Base-by-base conservation (phyloP, 2,797 vertebrate species). In the Eleutherodactylus coqui region DNA sequence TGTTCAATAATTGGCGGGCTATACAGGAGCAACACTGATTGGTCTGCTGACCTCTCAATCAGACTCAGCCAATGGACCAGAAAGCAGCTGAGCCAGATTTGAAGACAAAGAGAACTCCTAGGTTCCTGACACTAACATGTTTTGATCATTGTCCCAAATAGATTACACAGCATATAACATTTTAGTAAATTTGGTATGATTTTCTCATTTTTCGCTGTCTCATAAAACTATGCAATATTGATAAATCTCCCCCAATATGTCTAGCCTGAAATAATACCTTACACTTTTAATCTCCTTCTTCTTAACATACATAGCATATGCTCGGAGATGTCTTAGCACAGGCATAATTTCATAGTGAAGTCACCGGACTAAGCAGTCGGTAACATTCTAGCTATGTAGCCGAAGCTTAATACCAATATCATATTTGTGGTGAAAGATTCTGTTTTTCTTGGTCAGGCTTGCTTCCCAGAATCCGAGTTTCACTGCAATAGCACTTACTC, bases 381-480 rank as follows among this genome's bases (percentile, higher is more conserved):
- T 94, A 95, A 94, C 90, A 91, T 91, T 41, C 88, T 92, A 89
- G 85, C 89, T 89, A 90, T 89, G 91, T 91, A 91, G 93, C 89
- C 91, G 92, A 47, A 88, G 89, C 90, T 85, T 87, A 91, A 89
- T 78, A 89, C 77, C 90, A 90, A 92, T 92, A 92, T 89, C 92
- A 90, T 94, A 93, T 89, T 91, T 92, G 94, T 82, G 94, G 95
- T 93, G 82, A 92, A 77, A 92, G 89, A 89, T 91, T 87, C 91
- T 91, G 92, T 92, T 95, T 95, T 95, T 92, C 94, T 93, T 77
- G 89, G 92, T 91, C 92, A 93, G 89, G 91, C 91, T 89, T 80
- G 62, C 73, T 91, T 92, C 91, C 92, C 92, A 91, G 92, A 92
- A 92, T 92, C 89, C 88, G 58, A 77, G 77, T 91, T 92, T 89